These are phyloP conservation scores for Hermaeophaga mercurialis DNA, from an alignment of 2,888 invertebrate genomes.

Conservation along the genomic window DNA sequence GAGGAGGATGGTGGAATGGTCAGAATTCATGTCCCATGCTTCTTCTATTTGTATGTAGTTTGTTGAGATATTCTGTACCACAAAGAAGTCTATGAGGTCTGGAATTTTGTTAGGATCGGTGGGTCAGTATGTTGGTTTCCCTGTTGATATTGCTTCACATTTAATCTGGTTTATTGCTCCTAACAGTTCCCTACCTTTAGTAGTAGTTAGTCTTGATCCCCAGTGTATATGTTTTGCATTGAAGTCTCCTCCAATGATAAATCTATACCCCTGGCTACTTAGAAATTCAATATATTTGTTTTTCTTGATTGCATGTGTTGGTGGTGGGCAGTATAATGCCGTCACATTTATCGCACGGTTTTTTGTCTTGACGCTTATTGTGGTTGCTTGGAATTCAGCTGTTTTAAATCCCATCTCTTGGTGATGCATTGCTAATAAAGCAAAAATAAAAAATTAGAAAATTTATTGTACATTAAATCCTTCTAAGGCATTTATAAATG, in stretches of 20 bases:
- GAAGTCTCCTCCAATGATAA: no score
- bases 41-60: slow-evolving; percentile 6
- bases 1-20: no score
- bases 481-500: no score
- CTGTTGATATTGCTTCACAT: slow-evolving; percentile 13
- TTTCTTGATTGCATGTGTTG: slow-evolving; percentile 15
- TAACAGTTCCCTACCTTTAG: slow-evolving; percentile 14
- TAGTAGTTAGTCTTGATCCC: slow-evolving; percentile 17
- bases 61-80: slow-evolving; percentile 25
- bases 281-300: slow-evolving; percentile 19
- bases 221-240: slow-evolving; percentile 18
- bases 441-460: no score
- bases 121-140: slow-evolving; percentile 22
- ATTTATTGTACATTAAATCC: no score
- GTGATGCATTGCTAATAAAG: no score
- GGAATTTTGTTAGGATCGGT: slow-evolving; percentile 22
- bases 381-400: no score
- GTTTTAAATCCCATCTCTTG: no score
- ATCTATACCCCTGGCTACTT: not conserved
- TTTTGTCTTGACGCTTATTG: no score
- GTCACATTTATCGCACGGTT: no score
- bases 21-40: slow-evolving; percentile 38
- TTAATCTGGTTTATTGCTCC: not conserved
- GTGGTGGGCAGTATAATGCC: no score
- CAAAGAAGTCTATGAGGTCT: slow-evolving; percentile 25